Base-by-base conservation (phyloP, 2,888 invertebrate species). In the Amphimallon solstitiale region DNA sequence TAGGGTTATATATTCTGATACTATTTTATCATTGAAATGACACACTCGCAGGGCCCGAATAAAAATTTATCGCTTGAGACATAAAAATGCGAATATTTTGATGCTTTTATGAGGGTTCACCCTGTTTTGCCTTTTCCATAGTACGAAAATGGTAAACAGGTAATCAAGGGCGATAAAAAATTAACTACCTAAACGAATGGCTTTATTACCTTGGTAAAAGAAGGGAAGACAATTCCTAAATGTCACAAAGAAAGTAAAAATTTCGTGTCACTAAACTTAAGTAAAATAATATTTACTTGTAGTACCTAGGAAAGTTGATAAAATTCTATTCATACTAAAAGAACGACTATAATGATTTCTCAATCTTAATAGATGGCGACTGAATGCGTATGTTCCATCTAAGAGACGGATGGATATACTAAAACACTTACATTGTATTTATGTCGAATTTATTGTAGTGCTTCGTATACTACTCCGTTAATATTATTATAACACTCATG, bases 81-180 rank as follows among this genome's bases (percentile, higher is more conserved):
- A 23, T 56, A 40, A 56, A 56, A 56, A 23, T 56, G 56, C 40
- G 43, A 19, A 56, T 56, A 56, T 56, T 56, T 56, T 40, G 56
- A 56, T 56, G 56, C 9, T 40, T 56, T 56, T 56, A 40, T n/a
- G 56, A 40, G 17, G 56, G 56, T 40, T 19, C 6, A 21, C 40
- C 38, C n/a, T 54, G 23, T 54, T 40, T n/a, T 21, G 40, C 40
- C 21, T 51, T 15, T 35, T 40, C 40, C 12, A n/a, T 14, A 21
- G 40, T 15, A 56, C 23, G 40, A 40, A 56, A 56, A 56, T 56
- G 56, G 56, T 56, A 43, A 56, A 19, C 56, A 23, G 56, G 56
- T 56, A 56, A 56, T 56, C 56, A 56, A 56, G 56, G 9, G 21
- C 23, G 10, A 56, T 56, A 56, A 56, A 56, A 56, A 56, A 56